Base-by-base conservation (phyloP, 2,113 vertebrate genomes). In the Sorex fumeus region DNA sequence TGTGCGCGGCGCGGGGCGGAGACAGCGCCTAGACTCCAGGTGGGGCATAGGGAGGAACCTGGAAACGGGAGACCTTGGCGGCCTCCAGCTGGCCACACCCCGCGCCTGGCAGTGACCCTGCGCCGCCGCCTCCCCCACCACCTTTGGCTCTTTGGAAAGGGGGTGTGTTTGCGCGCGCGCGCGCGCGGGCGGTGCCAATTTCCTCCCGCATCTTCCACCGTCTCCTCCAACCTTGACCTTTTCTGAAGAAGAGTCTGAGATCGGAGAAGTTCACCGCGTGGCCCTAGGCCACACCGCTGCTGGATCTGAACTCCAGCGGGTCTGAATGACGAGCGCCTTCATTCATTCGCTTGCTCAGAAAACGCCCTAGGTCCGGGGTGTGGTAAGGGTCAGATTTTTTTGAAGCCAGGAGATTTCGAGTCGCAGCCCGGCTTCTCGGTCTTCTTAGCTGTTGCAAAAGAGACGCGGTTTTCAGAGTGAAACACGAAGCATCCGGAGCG, bases 51-150 rank as follows among this genome's bases (percentile, higher is more conserved):
- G 30, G 60, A 78, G 79, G 66, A 86, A 86, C 75, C 88, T 90
- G 91, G 28, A 32, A 83, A 32, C 64, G n/a, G 32, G n/a, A 81
- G 94, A 83, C 90, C 72, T 64, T 36, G 57, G 67, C 34, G 53
- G 23, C 62, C 53, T 28, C 27, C 74, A 2, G 82, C 89, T 74
- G 53, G 93, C 94, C 93, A 78, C 93, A 79, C 95, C 95, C 93
- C 2, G 47, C 40, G 19, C 47, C 74, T 23, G 87, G 62, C 11
- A 0, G 45, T 34, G 80, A 94, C 80, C 72, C 57, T 2, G 34
- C 12, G 78, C 36, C 69, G 40, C 19, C 25, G 8, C 19, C 34
- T 28, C n/a, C 80, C 50, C 28, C 7, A 2, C 30, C 57, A 66
- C 79, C 67, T 40, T 4, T 8, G 30, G 15, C 9, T 19, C n/a